Evolutionary conservation across 2,113 vertebrate species (phyloP), one percentile per base, ranked within the genome.

Genomic region (Caranx melampygus): DNA sequence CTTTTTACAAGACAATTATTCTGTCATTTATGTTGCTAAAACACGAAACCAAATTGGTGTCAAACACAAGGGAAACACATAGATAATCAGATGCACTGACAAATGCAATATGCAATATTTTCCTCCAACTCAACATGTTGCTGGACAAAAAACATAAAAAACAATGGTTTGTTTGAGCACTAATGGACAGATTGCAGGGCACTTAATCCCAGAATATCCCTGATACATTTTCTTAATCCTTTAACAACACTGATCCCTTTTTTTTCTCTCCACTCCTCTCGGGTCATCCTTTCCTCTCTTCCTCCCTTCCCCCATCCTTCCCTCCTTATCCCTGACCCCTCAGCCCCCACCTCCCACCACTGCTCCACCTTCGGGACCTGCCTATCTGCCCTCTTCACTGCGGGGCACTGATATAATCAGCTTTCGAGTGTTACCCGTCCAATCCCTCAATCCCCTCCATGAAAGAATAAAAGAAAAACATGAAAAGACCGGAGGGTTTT

Each of bases 211-310:
- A 72, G 64, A 91, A 88, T 86, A 93, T 89, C 79, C 75, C 65
- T 65, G 67, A 81, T 67, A 37, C 72, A 91, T 83, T 82, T 91
- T 87, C 77, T 78, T 94, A 94, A 95, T 93, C 94, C 89, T 85
- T 84, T 91, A 92, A 93, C 86, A 89, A 86, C 73, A 40, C 65
- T 88, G 84, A 94, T 90, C 86, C 83, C 78, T 37, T 14, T 52
- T 69, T 69, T 80, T 83, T 66, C 71, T 60, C 64, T 35, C 75
- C 58, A 72, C 66, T 71, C 80, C 40, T 72, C 85, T 72, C 64
- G 69, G 55, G 79, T 67, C 79, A 75, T 73, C 75, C 73, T 54
- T 64, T 73, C 76, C 72, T 57, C 63, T 72, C 81, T 77, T 66
- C 71, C 58, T 78, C 74, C 72, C 72, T 72, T 47, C 74, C 85